These are phyloP conservation scores for Labroides dimidiatus DNA, from an alignment of 2,797 vertebrate genomes.

Conservation along the genomic window DNA sequence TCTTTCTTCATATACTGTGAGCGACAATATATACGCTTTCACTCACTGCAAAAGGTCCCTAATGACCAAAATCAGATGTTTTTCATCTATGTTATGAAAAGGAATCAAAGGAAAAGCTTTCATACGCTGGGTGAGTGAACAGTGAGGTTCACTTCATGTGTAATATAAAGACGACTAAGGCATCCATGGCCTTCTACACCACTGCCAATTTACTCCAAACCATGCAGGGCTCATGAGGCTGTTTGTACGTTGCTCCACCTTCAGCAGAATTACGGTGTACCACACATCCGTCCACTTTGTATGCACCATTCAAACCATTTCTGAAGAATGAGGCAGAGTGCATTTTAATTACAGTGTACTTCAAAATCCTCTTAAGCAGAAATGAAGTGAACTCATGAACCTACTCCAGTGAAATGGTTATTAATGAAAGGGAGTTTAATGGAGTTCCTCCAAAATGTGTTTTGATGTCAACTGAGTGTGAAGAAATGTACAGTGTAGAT, in stretches of 20 bases:
- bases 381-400: conserved; percentile 70
- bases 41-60: conserved; percentile 1
- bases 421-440: conserved; percentile 67
- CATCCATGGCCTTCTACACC: neutral
- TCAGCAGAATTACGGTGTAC: conserved; percentile 8
- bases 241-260: neutral
- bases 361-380: conserved; percentile 74
- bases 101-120: conserved; percentile 7
- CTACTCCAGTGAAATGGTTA: conserved; percentile 67
- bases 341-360: conserved; percentile 76
- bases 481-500: conserved; percentile 22
- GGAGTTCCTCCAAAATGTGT: conserved; percentile 53
- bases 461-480: conserved; percentile 40
- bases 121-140: neutral
- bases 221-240: neutral
- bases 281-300: conserved; percentile 42
- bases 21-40: neutral
- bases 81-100: neutral
- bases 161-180: neutral
- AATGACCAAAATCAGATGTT: neutral
- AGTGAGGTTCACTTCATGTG: neutral
- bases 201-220: neutral
- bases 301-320: conserved; percentile 52
- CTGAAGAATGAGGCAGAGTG: conserved; percentile 62
- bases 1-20: neutral